Evolutionary conservation across 2,888 invertebrate genomes (phyloP).

Genomic region (Elegia similella): DNA sequence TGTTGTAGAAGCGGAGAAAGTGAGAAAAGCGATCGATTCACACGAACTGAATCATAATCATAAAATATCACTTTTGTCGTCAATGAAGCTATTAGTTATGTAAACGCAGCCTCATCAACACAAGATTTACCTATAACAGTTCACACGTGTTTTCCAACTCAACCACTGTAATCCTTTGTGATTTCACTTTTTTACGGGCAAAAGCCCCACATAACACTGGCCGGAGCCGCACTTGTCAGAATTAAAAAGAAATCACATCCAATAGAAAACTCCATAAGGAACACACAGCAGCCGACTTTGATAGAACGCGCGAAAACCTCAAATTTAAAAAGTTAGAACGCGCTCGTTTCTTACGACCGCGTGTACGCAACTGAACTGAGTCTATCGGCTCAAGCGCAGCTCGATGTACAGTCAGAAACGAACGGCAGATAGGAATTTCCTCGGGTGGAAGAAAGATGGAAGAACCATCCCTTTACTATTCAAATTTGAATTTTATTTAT

Average conservation of each 20-base stretch:
- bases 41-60: neutral
- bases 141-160: constrained; percentile 43
- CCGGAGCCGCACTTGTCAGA: constrained; percentile 19
- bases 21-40: constrained; percentile 5
- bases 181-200: constrained; percentile 49
- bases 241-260: constrained; percentile 23
- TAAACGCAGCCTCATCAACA: constrained; percentile 5
- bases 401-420: constrained; percentile 43
- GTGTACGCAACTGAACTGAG: constrained; percentile 75
- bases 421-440: constrained; percentile 37
- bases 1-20: neutral
- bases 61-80: neutral
- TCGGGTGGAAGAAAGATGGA: constrained; percentile 32
- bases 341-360: constrained; percentile 59
- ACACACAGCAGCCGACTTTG: constrained; percentile 18
- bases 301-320: constrained; percentile 43
- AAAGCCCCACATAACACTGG: constrained; percentile 29
- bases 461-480: constrained; percentile 50
- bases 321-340: constrained; percentile 51
- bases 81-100: neutral
- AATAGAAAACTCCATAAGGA: constrained; percentile 24
- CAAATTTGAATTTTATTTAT: constrained; percentile 44
- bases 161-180: constrained; percentile 63
- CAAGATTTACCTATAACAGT: constrained; percentile 17
- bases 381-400: constrained; percentile 45